These are phyloP conservation scores for Vanacampus margaritifer DNA, from an alignment of 2,113 vertebrate genomes.

Conservation along the genomic window DNA sequence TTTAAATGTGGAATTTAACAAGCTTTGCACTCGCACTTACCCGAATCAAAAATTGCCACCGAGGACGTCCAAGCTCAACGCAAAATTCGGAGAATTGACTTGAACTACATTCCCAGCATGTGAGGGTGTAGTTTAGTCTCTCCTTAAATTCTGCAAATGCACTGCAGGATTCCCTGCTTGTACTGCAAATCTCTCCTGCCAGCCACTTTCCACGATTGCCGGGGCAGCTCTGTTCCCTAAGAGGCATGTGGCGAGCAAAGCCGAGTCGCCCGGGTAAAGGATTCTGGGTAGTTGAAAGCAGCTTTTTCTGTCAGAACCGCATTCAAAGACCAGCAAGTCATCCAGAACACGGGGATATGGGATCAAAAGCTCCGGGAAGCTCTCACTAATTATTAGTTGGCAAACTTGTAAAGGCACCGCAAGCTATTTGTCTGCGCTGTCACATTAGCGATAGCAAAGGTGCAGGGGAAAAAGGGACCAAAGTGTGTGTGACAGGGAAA, in stretches of 20 bases:
- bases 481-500: neutral
- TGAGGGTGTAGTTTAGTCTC: conserved; percentile 9
- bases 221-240: conserved; percentile 36
- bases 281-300: conserved; percentile 60
- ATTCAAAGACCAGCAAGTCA: conserved; percentile 64
- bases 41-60: neutral
- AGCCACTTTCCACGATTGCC: conserved; percentile 28
- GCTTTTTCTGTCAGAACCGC: conserved; percentile 52
- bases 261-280: conserved; percentile 45
- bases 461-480: conserved; percentile 8
- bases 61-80: neutral
- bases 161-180: conserved; percentile 16
- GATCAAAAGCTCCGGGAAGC: conserved; percentile 61
- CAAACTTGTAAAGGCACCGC: conserved; percentile 53
- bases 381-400: conserved; percentile 65
- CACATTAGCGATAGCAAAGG: conserved; percentile 43
- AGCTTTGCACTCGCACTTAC: neutral
- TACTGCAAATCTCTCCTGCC: conserved; percentile 19
- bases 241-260: conserved; percentile 50
- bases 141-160: conserved; percentile 24
- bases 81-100: conserved; percentile 28
- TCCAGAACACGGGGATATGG: conserved; percentile 37
- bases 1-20: neutral
- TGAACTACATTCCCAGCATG: conserved; percentile 4
- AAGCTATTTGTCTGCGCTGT: conserved; percentile 54